These are phyloP conservation scores for Seira sanloemensis DNA, from an alignment of 2,888 invertebrate species.

Conservation along the genomic window DNA sequence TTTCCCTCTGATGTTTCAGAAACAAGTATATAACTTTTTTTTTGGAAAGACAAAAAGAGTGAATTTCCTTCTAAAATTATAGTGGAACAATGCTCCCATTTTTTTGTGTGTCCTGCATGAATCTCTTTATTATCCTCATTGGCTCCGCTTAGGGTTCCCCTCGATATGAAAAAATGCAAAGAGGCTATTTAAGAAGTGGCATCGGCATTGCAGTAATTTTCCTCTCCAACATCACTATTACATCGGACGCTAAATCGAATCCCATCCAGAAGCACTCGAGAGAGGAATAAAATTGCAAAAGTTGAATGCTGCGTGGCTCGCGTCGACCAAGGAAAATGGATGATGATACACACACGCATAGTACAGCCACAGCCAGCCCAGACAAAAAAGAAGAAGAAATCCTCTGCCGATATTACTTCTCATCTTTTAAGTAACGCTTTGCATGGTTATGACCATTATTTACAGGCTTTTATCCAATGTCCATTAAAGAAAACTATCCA, in stretches of 20 bases:
- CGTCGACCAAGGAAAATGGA: neutral
- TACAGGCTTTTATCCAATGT: constrained; percentile 54
- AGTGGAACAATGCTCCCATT: neutral
- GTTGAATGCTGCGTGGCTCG: neutral
- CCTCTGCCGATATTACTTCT: constrained; percentile 48
- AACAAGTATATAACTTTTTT: no score
- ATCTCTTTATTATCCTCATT: constrained; percentile 55
- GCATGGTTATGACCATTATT: constrained; percentile 70
- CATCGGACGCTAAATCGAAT: constrained; percentile 21
- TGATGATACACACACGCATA: neutral
- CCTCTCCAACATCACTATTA: neutral
- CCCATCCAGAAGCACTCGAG: constrained; percentile 24
- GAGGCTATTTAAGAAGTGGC: neutral
- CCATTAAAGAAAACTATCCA: constrained; percentile 43
- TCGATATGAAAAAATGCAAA: neutral
- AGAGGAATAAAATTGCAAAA: constrained; percentile 28
- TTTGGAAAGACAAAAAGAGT: neutral
- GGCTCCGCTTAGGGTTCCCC: constrained; percentile 7
- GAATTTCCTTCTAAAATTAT: neutral
- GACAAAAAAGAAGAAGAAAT: neutral
- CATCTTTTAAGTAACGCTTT: constrained; percentile 65
- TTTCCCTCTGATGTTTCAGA: no score
- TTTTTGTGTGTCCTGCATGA: no score
- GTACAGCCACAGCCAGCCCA: no score
- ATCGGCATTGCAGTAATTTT: neutral